Conservation (phyloP, 1,140 invertebrate species). For the Reticulitermes speratus region DNA sequence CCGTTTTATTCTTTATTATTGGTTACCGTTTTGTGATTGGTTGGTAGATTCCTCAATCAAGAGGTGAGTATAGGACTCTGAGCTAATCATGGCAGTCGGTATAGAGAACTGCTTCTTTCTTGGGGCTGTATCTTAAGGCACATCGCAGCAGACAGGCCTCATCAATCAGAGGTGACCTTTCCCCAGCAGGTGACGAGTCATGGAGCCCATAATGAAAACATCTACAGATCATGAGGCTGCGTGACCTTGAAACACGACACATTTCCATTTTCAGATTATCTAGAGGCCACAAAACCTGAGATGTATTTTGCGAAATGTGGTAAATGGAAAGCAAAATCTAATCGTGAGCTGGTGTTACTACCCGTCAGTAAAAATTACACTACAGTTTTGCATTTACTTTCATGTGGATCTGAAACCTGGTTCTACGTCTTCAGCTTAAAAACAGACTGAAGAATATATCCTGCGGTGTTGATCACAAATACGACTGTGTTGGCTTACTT, state of each 20-base stretch:
- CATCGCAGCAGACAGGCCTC: background rate
- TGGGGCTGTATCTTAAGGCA: background rate
- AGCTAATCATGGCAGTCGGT: background rate
- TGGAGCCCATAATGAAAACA: conserved; percentile 18
- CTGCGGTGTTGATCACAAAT: too few species aligned
- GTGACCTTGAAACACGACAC: background rate
- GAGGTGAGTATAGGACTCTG: background rate
- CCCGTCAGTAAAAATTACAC: too few species aligned
- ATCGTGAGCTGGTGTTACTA: too few species aligned
- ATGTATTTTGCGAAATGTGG: background rate
- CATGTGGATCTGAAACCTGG: too few species aligned
- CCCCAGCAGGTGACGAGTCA: background rate
- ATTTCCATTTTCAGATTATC: background rate
- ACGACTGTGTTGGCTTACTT: too few species aligned
- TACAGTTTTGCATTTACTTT: too few species aligned
- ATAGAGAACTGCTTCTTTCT: background rate
- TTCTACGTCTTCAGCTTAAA: too few species aligned
- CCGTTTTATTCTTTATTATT: too few species aligned
- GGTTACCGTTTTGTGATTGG: too few species aligned
- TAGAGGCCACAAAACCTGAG: background rate
- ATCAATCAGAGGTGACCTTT: background rate
- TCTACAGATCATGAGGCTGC: background rate
- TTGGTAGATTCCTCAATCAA: too few species aligned
- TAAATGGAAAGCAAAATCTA: background rate
- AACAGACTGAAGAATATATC: too few species aligned